Evolutionary conservation across 2,888 invertebrate genomes (phyloP).

Genomic region (Volucella zonaria): DNA sequence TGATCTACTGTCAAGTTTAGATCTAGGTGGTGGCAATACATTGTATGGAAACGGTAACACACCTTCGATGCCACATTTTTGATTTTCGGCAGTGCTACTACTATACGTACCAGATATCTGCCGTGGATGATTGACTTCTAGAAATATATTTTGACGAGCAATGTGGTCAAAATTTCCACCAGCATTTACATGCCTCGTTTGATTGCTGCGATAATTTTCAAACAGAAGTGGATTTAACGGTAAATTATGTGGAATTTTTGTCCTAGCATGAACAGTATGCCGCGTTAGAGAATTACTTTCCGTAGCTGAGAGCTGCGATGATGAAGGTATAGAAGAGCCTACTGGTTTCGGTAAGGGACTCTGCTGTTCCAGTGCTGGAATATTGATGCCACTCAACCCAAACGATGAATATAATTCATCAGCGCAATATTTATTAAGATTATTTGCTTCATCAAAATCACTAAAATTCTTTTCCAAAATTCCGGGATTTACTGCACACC

Average conservation of each 20-base stretch:
- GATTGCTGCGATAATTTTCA: conserved; percentile 60
- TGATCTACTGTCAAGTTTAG: conserved; percentile 81
- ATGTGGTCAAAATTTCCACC: conserved; percentile 80
- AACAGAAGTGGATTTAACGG: conserved; percentile 71
- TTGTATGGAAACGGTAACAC: conserved; percentile 82
- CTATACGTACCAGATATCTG: conserved; percentile 76
- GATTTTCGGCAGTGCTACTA: conserved; percentile 71
- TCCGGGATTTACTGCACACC: conserved; percentile 57
- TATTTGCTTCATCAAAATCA: conserved; percentile 78
- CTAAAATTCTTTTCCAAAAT: conserved; percentile 81
- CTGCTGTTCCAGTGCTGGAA: conserved; percentile 75
- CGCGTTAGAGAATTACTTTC: conserved; percentile 78
- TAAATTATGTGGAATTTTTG: conserved; percentile 71
- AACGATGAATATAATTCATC: conserved; percentile 76
- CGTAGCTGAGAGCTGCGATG: conserved; percentile 73
- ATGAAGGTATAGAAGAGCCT: conserved; percentile 77
- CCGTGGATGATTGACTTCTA: conserved; percentile 76
- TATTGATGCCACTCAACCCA: conserved; percentile 76
- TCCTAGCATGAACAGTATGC: conserved; percentile 57
- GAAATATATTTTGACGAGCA: conserved; percentile 75
- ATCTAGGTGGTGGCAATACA: conserved; percentile 85
- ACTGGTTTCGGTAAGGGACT: conserved; percentile 66
- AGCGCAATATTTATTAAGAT: conserved; percentile 75
- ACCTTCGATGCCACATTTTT: conserved; percentile 72
- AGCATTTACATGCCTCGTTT: conserved; percentile 78